These are phyloP conservation scores for Callinectes sapidus DNA, from an alignment of 2,888 invertebrate genomes.

Conservation along the genomic window DNA sequence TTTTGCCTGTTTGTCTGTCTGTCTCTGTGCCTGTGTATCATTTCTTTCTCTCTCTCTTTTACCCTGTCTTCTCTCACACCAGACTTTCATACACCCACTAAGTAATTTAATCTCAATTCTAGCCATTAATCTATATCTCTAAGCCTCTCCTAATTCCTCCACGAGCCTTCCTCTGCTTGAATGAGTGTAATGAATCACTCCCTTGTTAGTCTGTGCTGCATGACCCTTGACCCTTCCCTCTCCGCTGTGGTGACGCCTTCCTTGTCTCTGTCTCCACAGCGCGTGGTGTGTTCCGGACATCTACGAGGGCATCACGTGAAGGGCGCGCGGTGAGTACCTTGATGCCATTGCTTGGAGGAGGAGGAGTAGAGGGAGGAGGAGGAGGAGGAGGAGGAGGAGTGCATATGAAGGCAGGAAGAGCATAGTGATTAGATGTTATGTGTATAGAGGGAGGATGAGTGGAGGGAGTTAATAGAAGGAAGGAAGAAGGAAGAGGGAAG, in stretches of 20 bases:
- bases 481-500: neutral
- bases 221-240: neutral
- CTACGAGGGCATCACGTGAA: slow-evolving; percentile 50
- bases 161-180: too few species aligned
- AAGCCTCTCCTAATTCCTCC: too few species aligned
- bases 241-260: neutral
- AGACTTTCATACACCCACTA: neutral
- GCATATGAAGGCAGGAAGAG: neutral
- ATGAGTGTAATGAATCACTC: neutral
- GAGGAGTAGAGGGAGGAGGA: neutral
- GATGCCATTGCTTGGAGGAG: neutral
- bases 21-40: too few species aligned
- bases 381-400: slow-evolving; percentile 3
- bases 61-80: too few species aligned
- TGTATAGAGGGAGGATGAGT: neutral
- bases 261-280: slow-evolving; percentile 2
- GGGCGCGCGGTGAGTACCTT: slow-evolving; percentile 40
- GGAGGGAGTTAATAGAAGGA: neutral
- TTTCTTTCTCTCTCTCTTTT: too few species aligned
- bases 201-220: neutral
- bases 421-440: neutral
- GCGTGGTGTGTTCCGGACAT: slow-evolving; percentile 41
- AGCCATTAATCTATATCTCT: neutral
- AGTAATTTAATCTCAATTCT: too few species aligned
- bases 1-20: too few species aligned